These are phyloP conservation scores for Aphyosemion australe DNA, from an alignment of 2,113 vertebrate genomes.

Conservation along the genomic window DNA sequence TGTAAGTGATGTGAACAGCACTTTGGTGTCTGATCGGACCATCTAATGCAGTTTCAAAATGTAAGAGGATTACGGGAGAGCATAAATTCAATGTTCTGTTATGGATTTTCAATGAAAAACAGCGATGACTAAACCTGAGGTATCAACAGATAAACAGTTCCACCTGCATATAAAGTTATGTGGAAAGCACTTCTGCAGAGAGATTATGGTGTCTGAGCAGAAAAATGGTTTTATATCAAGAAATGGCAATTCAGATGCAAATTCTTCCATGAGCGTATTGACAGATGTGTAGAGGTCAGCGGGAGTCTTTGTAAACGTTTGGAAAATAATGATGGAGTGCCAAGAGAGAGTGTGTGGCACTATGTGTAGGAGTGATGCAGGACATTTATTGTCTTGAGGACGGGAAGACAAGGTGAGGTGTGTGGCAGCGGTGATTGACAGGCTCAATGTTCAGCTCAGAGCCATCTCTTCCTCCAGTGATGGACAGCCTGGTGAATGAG, in stretches of 20 bases:
- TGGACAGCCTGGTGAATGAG: constrained; percentile 14
- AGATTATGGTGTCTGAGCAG: not conserved
- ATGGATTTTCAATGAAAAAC: not conserved
- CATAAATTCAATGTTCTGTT: not conserved
- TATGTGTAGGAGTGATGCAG: not conserved
- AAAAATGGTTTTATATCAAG: not conserved
- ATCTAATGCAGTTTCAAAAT: not conserved
- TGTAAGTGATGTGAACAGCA: not conserved
- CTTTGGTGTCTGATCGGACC: not conserved
- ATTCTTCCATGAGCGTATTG: not conserved
- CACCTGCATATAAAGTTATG: not conserved
- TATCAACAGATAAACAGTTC: not conserved
- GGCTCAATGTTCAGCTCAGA: constrained; percentile 1
- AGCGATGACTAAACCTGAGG: not conserved
- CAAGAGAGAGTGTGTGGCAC: not conserved
- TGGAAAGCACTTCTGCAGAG: not conserved
- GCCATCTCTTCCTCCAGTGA: not conserved
- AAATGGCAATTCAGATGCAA: not conserved
- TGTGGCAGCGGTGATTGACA: constrained; percentile 3
- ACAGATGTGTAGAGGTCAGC: not conserved
- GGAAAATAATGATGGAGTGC: not conserved
- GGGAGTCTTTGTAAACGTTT: not conserved
- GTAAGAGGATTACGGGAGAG: not conserved
- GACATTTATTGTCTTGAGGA: not conserved
- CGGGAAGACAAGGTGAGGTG: not conserved